Evolutionary conservation across 2,113 vertebrate genomes (phyloP), one percentile per base, ranked within the genome.

Genomic region (Ctenodactylus gundi): DNA sequence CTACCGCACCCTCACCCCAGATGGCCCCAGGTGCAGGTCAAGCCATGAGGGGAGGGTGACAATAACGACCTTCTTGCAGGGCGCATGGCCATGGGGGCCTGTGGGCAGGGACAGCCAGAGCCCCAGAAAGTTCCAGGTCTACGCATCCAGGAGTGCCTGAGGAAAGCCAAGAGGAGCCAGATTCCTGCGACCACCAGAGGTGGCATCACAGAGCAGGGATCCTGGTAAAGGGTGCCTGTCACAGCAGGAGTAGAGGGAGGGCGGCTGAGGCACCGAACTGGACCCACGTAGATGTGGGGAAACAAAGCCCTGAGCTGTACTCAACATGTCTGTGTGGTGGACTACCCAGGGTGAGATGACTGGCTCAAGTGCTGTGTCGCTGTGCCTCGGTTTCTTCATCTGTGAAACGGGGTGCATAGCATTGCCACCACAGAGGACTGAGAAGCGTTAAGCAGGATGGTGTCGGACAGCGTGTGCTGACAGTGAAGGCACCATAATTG

Each of bases 11-110:
- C n/a, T n/a, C n/a, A n/a, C 64, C 55, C 36, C 27, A 57, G 25
- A n/a, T 58, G 84, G 58, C 39, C 60, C 55, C 77, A 3, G 2
- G 1, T 18, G 73, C 65, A 70, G 57, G 39, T 39, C 57, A 36
- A 34, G 55, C 12, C n/a, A n/a, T n/a, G 9, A 57, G 55, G 31
- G 9, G 36, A 14, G 2, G 0, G 2, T 1, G 4, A n/a, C n/a
- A n/a, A n/a, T 14, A 29, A 23, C 53, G 36, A 23, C 18, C 36
- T 39, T 2, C 4, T 27, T 46, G 0, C 51, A 49, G 53, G 58
- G 44, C 29, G 12, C 3, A 0, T 39, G 29, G 4, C n/a, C 46
- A 0, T 7, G 3, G 70, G n/a, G 34, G 8, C 14, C 27, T 4
- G 49, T 4, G 1, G 34, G 2, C 10, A 6, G 31, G 34, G 46